A percentile compares a stretch with the other conserved stretches of the same genome.
Conservation (phyloP, 2,888 invertebrate species). For the Pammene aurita region DNA sequence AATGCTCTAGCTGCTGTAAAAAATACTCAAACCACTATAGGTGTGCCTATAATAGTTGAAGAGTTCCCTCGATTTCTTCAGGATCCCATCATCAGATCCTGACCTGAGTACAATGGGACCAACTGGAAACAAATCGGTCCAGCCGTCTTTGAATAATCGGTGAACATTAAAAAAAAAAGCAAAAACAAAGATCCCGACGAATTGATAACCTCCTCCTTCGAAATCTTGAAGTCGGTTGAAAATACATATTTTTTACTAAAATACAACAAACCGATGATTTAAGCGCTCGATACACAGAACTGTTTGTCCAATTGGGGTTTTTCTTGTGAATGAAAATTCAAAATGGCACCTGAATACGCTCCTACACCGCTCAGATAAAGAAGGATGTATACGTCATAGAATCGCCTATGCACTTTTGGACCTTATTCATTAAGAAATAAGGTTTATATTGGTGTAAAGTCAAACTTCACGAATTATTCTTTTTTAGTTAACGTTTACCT, state of each 20-base stretch:
- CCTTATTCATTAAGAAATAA: background rate
- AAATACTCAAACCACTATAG: too few relatives aligned
- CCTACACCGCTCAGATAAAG: background rate
- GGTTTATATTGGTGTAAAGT: background rate
- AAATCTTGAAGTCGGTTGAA: too few relatives aligned
- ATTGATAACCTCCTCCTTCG: too few relatives aligned
- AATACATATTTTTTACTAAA: background rate
- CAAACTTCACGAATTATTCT: background rate
- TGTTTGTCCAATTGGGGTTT: constrained; percentile 16
- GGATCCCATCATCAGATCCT: too few relatives aligned
- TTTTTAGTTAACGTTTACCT: background rate
- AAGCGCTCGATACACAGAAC: background rate
- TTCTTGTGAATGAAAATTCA: constrained; percentile 25
- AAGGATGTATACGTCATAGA: background rate
- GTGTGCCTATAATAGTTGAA: too few relatives aligned
- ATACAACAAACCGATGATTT: constrained; percentile 8
- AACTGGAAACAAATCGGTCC: too few relatives aligned
- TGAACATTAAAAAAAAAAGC: too few relatives aligned
- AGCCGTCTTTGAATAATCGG: too few relatives aligned
- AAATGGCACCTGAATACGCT: constrained; percentile 12
- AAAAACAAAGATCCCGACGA: too few relatives aligned
- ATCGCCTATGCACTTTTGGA: background rate
- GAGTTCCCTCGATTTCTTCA: too few relatives aligned
- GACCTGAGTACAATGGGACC: too few relatives aligned
- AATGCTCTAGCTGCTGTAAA: too few relatives aligned